These are phyloP conservation scores for Protobothrops mucrosquamatus DNA, from an alignment of 2,113 vertebrate genomes.

Conservation along the genomic window DNA sequence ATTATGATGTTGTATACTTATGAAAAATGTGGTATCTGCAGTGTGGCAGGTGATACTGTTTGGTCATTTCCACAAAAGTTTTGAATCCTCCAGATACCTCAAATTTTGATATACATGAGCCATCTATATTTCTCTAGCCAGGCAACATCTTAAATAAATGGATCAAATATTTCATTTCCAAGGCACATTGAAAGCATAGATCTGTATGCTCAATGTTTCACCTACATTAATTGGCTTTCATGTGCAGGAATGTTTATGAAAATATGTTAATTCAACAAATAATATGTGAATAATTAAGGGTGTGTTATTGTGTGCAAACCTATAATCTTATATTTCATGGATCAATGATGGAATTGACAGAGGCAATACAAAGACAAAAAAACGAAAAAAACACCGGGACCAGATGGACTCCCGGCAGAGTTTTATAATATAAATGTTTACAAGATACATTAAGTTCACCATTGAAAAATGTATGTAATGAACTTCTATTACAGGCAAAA, in stretches of 20 bases:
- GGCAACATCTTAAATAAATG: neutral
- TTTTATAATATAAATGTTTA: no score
- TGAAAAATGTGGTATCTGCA: neutral
- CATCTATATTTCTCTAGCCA: neutral
- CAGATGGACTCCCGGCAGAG: no score
- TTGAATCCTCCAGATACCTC: neutral
- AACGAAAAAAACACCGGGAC: no score
- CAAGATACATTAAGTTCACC: no score
- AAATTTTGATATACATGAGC: neutral
- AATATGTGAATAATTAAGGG: neutral
- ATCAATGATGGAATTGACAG: neutral
- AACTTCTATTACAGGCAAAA: no score
- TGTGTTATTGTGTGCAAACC: neutral
- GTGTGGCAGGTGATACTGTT: neutral
- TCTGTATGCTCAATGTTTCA: neutral
- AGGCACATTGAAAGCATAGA: neutral
- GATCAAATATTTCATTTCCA: neutral
- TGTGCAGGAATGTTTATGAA: neutral
- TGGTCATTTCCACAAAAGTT: neutral
- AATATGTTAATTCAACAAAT: neutral
- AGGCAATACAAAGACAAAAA: no score
- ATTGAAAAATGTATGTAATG: no score
- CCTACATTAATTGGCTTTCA: neutral
- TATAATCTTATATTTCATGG: neutral
- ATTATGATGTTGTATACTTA: neutral